A percentile compares a stretch with the other conserved stretches of the same genome.
phyloP scores from a whole-genome alignment of 1,140 invertebrate species.

The Cydia pomonella region DNA sequence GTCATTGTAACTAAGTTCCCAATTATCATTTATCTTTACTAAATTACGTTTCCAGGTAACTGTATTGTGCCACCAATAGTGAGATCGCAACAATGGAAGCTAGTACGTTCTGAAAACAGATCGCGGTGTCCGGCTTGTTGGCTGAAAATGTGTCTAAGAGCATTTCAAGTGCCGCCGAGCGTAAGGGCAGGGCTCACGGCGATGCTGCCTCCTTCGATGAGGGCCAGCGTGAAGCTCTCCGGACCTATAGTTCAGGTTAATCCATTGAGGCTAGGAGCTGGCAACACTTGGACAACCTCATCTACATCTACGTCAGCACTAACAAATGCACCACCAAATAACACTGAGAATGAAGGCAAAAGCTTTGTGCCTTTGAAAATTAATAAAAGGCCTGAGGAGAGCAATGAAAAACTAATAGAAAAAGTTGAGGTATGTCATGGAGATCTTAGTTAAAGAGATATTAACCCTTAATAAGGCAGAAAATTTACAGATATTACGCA shows the following conservation, averaged over 20 bases:
- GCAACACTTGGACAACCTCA: constrained; percentile 47
- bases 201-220: constrained; percentile 82
- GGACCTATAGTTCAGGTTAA: constrained; percentile 55
- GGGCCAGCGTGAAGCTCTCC: constrained; percentile 55
- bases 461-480: too few species aligned
- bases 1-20: neutral
- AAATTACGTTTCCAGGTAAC: constrained; percentile 71
- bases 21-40: constrained; percentile 8
- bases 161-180: constrained; percentile 87
- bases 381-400: constrained; percentile 48
- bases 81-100: constrained; percentile 87
- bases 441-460: neutral
- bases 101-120: constrained; percentile 85
- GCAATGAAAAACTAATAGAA: constrained; percentile 46
- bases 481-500: too few species aligned
- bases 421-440: constrained; percentile 56
- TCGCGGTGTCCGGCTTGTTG: constrained; percentile 92
- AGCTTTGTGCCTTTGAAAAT: constrained; percentile 61
- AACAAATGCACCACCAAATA: constrained; percentile 42
- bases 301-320: constrained; percentile 49
- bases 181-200: constrained; percentile 84
- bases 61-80: constrained; percentile 87
- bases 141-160: constrained; percentile 90
- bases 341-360: constrained; percentile 63
- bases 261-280: constrained; percentile 55